Evolutionary conservation across 2,113 vertebrate species (phyloP).

Genomic region (Cheirogaleus medius): DNA sequence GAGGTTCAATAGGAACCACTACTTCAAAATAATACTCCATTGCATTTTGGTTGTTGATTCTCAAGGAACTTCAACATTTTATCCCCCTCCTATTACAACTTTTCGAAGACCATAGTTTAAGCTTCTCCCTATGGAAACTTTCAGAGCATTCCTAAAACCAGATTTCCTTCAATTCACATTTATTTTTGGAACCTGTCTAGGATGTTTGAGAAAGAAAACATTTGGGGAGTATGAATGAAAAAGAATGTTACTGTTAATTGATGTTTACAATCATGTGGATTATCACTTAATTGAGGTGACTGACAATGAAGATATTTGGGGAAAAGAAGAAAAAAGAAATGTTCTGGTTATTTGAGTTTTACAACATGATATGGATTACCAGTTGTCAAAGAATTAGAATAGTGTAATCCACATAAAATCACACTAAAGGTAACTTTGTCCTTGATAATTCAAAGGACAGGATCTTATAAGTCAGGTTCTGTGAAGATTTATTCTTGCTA

Average conservation of each 20-base stretch:
- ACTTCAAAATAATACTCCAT: background rate
- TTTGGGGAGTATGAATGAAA: background rate
- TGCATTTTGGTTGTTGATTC: background rate
- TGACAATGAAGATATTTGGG: background rate
- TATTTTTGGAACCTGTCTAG: background rate
- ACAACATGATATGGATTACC: background rate
- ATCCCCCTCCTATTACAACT: background rate
- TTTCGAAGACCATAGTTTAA: background rate
- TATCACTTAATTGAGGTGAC: background rate
- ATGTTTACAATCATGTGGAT: background rate
- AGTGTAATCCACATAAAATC: background rate
- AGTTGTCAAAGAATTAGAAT: slow-evolving; percentile 31
- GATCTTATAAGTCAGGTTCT: background rate
- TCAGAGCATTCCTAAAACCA: background rate
- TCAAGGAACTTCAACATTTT: background rate
- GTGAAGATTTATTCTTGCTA: background rate
- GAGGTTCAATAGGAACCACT: background rate
- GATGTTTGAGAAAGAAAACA: background rate
- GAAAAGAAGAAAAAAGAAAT: background rate
- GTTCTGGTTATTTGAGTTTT: background rate
- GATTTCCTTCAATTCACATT: background rate
- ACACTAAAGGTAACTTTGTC: background rate
- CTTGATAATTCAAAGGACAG: background rate
- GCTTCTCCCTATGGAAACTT: background rate
- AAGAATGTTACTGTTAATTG: background rate